These are phyloP conservation scores for Drosophila novamexicana DNA, from an alignment of 1,140 invertebrate genomes.

Conservation along the genomic window DNA sequence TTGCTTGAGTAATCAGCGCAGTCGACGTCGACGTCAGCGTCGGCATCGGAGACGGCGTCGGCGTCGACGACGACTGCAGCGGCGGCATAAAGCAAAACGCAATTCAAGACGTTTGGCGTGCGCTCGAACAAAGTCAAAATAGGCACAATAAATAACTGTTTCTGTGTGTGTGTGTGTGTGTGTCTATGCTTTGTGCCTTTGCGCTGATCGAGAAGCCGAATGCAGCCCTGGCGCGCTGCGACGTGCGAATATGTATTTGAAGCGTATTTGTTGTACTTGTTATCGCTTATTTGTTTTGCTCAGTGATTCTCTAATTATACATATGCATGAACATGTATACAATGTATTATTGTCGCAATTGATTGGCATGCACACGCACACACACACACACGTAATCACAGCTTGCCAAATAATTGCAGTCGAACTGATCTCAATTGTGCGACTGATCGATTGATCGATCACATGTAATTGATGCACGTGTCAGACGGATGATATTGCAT, in stretches of 20 bases:
- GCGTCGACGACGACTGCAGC: not conserved
- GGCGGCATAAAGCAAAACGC: conserved; percentile 4
- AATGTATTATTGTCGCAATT: conserved; percentile 46
- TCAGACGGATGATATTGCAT: not conserved
- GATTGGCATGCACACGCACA: conserved; percentile 45
- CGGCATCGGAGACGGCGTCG: conserved; percentile 3
- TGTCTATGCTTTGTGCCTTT: conserved; percentile 9
- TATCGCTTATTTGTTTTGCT: conserved; percentile 28
- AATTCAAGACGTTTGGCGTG: conserved; percentile 1
- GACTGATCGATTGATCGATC: not conserved
- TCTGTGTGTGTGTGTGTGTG: conserved; percentile 23
- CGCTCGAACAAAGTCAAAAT: conserved; percentile 13
- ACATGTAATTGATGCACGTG: conserved; percentile 29
- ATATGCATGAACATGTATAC: not conserved
- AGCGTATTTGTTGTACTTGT: conserved; percentile 21
- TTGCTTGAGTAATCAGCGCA: conserved; percentile 28
- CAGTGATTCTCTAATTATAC: conserved; percentile 44
- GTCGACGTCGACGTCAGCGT: conserved; percentile 10
- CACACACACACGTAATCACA: not conserved
- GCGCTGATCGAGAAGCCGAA: not conserved
- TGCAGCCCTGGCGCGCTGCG: conserved; percentile 37
- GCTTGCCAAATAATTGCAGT: conserved; percentile 61
- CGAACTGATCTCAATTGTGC: conserved; percentile 19
- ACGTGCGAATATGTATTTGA: conserved; percentile 15
- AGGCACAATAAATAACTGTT: conserved; percentile 34